These are phyloP conservation scores for Gymnorhina tibicen DNA, from an alignment of 2,113 vertebrate species.

Conservation along the genomic window DNA sequence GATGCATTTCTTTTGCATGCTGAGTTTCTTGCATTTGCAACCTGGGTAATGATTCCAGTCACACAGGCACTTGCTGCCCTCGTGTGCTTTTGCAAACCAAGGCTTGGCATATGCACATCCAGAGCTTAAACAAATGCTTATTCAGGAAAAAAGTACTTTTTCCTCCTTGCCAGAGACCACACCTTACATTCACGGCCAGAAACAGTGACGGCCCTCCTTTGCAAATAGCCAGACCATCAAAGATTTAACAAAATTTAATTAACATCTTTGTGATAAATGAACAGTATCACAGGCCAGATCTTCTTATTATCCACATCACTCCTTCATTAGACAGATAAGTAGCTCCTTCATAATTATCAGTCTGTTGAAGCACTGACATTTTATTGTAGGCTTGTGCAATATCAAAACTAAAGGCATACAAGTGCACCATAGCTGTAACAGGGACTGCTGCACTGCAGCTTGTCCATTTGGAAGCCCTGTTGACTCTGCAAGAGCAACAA, in stretches of 20 bases:
- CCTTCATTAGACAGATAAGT: neutral
- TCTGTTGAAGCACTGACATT: neutral
- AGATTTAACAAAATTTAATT: conserved; percentile 11
- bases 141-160: neutral
- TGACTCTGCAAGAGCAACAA: neutral
- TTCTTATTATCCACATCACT: neutral
- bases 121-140: neutral
- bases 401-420: neutral
- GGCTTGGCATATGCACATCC: neutral
- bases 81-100: neutral
- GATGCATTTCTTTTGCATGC: neutral
- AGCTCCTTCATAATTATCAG: neutral
- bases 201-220: neutral
- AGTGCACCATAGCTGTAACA: neutral
- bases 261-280: conserved; percentile 3
- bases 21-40: neutral
- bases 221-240: neutral
- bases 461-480: neutral
- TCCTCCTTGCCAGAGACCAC: neutral
- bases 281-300: neutral
- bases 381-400: neutral
- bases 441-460: neutral
- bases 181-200: neutral
- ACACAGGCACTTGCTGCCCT: conserved; percentile 2
- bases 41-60: neutral